These are phyloP conservation scores for Semnornis frantzii DNA, from an alignment of 2,113 vertebrate genomes.

Conservation along the genomic window DNA sequence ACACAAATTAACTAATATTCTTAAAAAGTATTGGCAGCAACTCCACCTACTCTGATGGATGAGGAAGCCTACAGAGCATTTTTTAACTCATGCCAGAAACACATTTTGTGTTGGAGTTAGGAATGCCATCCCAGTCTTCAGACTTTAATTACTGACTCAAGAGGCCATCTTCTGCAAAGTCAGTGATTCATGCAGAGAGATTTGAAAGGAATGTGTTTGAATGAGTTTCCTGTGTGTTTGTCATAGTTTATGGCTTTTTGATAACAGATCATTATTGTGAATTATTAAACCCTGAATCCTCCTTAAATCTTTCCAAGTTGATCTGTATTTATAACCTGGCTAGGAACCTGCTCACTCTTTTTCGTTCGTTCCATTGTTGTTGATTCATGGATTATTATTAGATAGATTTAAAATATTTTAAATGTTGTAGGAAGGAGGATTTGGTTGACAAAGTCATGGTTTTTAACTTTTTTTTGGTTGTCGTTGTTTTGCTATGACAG, in stretches of 20 bases:
- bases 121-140: constrained; percentile 39
- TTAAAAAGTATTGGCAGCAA: neutral
- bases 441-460: neutral
- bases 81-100: constrained; percentile 14
- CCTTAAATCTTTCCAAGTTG: neutral
- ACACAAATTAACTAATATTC: neutral
- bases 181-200: constrained; percentile 42
- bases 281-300: neutral
- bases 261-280: constrained; percentile 23
- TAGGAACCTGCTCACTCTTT: constrained; percentile 33
- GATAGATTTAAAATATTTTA: neutral
- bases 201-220: constrained; percentile 46
- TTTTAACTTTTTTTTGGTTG: neutral
- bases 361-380: neutral
- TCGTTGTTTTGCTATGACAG: neutral
- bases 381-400: constrained; percentile 29
- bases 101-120: constrained; percentile 40
- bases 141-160: constrained; percentile 26
- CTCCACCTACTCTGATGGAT: neutral
- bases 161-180: constrained; percentile 49
- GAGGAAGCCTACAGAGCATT: constrained; percentile 4
- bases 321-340: constrained; percentile 32
- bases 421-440: neutral
- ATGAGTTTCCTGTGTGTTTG: constrained; percentile 41
- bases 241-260: constrained; percentile 51